A percentile compares a stretch with the other conserved stretches of the same genome.
phyloP scores from a whole-genome alignment of 2,888 invertebrate genomes.

The Antitype chi region DNA sequence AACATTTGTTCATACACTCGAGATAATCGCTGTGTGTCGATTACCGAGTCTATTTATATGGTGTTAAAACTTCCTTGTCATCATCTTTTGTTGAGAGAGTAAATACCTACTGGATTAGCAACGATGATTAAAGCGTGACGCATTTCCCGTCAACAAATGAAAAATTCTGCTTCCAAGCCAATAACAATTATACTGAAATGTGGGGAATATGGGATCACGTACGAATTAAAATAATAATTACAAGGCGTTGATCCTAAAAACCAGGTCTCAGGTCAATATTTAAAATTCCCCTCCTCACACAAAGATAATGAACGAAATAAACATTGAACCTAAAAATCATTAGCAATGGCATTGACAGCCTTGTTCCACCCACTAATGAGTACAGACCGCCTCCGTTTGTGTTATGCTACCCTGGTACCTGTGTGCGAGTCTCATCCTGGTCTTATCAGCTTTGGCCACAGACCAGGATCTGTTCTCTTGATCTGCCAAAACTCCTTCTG shows the following conservation, averaged over 20 bases:
- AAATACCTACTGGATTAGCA: constrained; percentile 1
- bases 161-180: neutral
- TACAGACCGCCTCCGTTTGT: too few species aligned
- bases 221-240: constrained; percentile 1
- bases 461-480: neutral
- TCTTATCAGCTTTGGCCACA: neutral
- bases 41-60: constrained; percentile 26
- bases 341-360: neutral
- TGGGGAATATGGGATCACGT: neutral
- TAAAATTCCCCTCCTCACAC: neutral
- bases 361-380: neutral
- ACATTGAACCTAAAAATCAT: too few species aligned
- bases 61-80: constrained; percentile 10
- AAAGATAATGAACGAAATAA: neutral
- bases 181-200: neutral
- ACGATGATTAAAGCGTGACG: neutral
- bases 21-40: constrained; percentile 40
- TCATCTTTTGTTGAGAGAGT: neutral
- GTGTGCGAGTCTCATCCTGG: too few species aligned
- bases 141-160: neutral
- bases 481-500: neutral
- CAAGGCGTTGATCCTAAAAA: neutral
- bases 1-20: constrained; percentile 46
- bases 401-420: neutral
- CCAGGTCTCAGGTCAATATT: neutral